Percentiles rank a stretch among this genome's conserved stretches.
Evolutionary conservation across 2,888 invertebrate genomes (phyloP).

Genomic region (Acholoe squamosa): DNA sequence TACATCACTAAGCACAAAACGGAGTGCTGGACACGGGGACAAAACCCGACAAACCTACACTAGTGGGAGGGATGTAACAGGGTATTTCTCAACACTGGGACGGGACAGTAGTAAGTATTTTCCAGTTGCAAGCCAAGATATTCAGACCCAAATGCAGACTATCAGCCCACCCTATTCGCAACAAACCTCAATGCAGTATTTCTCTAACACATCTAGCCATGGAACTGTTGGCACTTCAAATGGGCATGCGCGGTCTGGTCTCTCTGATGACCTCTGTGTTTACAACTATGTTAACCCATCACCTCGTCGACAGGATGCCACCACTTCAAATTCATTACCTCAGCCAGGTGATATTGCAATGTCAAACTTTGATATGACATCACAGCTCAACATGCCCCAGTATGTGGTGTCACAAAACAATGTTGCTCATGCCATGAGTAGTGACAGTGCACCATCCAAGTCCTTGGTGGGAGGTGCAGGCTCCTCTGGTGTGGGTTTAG

Average conservation of each 20-base stretch:
- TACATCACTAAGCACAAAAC: neutral
- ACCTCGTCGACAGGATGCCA: neutral
- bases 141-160: slow-evolving; percentile 46
- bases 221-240: neutral
- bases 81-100: neutral
- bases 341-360: neutral
- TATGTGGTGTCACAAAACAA: neutral
- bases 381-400: neutral
- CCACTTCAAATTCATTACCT: neutral
- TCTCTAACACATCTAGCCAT: neutral
- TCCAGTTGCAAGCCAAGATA: neutral
- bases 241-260: neutral
- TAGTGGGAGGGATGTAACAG: neutral
- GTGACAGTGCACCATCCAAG: neutral
- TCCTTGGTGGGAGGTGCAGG: neutral
- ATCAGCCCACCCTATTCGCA: slow-evolving; percentile 36
- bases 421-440: neutral
- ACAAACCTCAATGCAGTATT: neutral
- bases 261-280: slow-evolving; percentile 8
- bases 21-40: neutral
- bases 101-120: slow-evolving; percentile 33
- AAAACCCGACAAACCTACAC: neutral
- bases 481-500: neutral
- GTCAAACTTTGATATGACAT: neutral
- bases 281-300: slow-evolving; percentile 51